phyloP scores from a whole-genome alignment of 1,140 invertebrate species.

The Cydia fagiglandana region DNA sequence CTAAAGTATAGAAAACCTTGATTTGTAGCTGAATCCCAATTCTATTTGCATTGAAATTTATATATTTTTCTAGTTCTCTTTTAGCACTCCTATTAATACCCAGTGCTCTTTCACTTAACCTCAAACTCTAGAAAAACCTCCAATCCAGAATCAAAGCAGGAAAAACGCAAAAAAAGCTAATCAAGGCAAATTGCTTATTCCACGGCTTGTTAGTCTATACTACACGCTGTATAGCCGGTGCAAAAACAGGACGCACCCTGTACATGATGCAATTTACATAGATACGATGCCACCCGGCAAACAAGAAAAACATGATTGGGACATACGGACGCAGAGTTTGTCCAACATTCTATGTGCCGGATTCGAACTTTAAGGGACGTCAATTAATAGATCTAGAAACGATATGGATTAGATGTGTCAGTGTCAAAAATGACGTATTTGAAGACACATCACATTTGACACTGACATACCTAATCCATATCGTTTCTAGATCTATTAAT shows the following conservation, averaged over 20 bases:
- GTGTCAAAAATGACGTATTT: no score
- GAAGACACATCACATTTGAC: no score
- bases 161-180: conserved; percentile 1
- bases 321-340: neutral
- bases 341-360: neutral
- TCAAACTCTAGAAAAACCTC: neutral
- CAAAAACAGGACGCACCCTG: conserved; percentile 29
- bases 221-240: conserved; percentile 1
- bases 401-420: no score
- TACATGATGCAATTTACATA: conserved; percentile 25
- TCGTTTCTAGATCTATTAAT: no score
- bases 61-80: no score
- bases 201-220: conserved; percentile 13
- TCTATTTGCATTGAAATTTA: no score
- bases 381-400: no score
- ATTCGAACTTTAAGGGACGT: no score
- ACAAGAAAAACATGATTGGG: conserved; percentile 9
- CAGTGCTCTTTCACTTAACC: neutral
- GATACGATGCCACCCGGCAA: conserved; percentile 21
- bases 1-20: no score
- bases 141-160: neutral
- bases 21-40: no score
- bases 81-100: no score
- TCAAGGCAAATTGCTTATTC: conserved; percentile 32
- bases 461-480: no score